A percentile compares a stretch with the other conserved stretches of the same genome.
phyloP scores from a whole-genome alignment of 2,113 vertebrate genomes.

The Oryzias curvinotus region DNA sequence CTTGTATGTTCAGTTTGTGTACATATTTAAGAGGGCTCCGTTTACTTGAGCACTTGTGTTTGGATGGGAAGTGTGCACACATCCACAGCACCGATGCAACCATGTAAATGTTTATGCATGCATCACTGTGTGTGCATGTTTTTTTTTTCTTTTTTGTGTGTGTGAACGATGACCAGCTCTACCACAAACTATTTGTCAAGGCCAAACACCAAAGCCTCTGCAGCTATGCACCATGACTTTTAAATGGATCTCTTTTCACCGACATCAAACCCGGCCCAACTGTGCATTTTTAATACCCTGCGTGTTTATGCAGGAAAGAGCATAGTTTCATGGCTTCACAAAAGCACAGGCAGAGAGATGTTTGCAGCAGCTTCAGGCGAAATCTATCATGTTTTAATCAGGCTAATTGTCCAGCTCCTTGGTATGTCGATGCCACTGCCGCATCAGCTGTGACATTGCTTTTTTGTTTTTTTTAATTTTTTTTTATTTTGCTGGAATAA shows the following conservation, averaged over 20 bases:
- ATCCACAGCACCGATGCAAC: slow-evolving; percentile 19
- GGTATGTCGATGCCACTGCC: slow-evolving; percentile 51
- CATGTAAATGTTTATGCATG: slow-evolving; percentile 44
- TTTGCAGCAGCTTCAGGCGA: slow-evolving; percentile 36
- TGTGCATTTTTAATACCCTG: slow-evolving; percentile 60
- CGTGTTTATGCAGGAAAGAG: slow-evolving; percentile 61
- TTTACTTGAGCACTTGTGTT: slow-evolving; percentile 27
- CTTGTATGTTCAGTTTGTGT: slow-evolving; percentile 54
- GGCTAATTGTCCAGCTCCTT: slow-evolving; percentile 66
- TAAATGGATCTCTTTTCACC: slow-evolving; percentile 67
- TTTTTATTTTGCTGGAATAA: slow-evolving; percentile 52
- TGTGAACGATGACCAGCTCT: slow-evolving; percentile 47
- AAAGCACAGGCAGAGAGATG: slow-evolving; percentile 15
- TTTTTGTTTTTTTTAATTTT: slow-evolving; percentile 22
- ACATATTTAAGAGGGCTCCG: slow-evolving; percentile 42
- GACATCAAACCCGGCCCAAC: slow-evolving; percentile 61
- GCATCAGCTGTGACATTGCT: slow-evolving; percentile 52
- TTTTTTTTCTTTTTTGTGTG: slow-evolving; percentile 16
- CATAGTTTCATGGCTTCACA: slow-evolving; percentile 41
- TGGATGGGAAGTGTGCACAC: slow-evolving; percentile 16
- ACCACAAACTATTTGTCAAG: slow-evolving; percentile 66
- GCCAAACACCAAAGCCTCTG: slow-evolving; percentile 67
- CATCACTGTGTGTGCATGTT: slow-evolving; percentile 24
- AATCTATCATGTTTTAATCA: slow-evolving; percentile 67
- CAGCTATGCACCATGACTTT: slow-evolving; percentile 67